These are phyloP conservation scores for Caenorhabditis panamensis DNA, from an alignment of 2,888 invertebrate genomes.

Conservation along the genomic window DNA sequence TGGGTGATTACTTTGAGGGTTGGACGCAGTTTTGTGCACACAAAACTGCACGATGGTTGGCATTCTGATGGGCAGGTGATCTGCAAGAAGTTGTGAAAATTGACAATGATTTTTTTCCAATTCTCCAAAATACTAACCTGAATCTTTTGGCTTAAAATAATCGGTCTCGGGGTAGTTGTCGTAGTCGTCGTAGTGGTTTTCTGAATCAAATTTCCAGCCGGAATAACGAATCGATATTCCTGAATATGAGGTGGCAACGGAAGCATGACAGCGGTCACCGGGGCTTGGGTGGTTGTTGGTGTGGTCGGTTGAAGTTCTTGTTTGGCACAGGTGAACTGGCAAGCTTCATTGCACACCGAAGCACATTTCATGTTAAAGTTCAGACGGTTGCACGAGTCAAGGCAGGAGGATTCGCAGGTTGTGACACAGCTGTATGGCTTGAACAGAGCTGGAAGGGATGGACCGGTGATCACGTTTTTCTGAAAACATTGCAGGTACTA, in stretches of 20 bases:
- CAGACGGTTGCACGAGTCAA: slow-evolving; percentile 59
- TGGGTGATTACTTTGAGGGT: slow-evolving; percentile 56
- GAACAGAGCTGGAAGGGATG: slow-evolving; percentile 28
- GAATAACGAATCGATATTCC: slow-evolving; percentile 67
- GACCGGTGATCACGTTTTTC: slow-evolving; percentile 50
- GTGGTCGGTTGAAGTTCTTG: slow-evolving; percentile 38
- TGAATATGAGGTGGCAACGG: slow-evolving; percentile 54
- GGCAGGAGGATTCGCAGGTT: slow-evolving; percentile 60
- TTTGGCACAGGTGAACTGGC: slow-evolving; percentile 67
- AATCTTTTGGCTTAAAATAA: slow-evolving; percentile 41
- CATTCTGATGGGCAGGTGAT: slow-evolving; percentile 55
- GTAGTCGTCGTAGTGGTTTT: slow-evolving; percentile 19
- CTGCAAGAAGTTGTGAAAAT: slow-evolving; percentile 23
- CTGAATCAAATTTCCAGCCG: slow-evolving; percentile 35
- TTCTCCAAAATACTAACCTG: no score
- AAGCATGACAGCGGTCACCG: slow-evolving; percentile 24
- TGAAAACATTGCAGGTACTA: neutral
- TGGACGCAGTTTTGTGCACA: slow-evolving; percentile 57
- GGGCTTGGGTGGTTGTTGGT: slow-evolving; percentile 38
- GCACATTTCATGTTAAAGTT: slow-evolving; percentile 58
- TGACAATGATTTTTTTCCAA: no score
- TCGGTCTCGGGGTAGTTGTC: slow-evolving; percentile 21
- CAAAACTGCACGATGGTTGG: slow-evolving; percentile 56
- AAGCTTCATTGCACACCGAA: slow-evolving; percentile 63
- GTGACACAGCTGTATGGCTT: slow-evolving; percentile 56